Base-by-base conservation (phyloP, 2,113 vertebrate species). In the Peromyscus californicus region DNA sequence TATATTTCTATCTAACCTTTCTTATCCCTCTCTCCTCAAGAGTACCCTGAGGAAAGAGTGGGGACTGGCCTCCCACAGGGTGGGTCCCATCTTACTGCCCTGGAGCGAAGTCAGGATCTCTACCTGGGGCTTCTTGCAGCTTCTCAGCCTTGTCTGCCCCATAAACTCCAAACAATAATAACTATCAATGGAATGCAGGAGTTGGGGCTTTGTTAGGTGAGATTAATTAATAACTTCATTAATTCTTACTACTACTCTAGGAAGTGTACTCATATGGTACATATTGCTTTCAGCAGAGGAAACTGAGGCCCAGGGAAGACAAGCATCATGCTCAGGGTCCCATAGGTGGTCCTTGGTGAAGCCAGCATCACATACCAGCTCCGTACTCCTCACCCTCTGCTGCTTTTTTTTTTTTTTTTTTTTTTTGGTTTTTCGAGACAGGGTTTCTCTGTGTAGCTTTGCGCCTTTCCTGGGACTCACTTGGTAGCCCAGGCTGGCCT, bases 231-330 rank as follows among this genome's bases (percentile, higher is more conserved):
- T 10, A 51, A 65, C 31, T 61, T 19, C 9, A 79, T 86, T 70
- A 70, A 87, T n/a, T 45, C 36, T 85, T 51, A 70, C 16, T 48
- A 51, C 61, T 36, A 69, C 45, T 72, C 51, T 36, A 70, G 69
- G 48, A 82, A 45, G 45, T 85, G 76, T 29, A 39, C 48, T 51
- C 1, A 92, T 78, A 51, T 80, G 45, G 76, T 31, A 70, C 26
- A 39, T n/a, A 48, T 12, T 11, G 26, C 89, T 95, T 29, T 70
- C 8, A 96, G 39, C 17, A 84, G 63, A 95, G 90, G 65, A 97
- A 95, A 93, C 26, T n/a, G n/a, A 78, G 63, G 79, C 19, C 48
- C 36, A 12, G 33, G 93, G 65, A 96, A 92, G 89, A 48, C 54
- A 59, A 93, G 76, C 3, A 17, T 31, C 42, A 33, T 67, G 63